Conservation (phyloP, 2,888 invertebrate species). For the Linhomoeus sp. region DNA sequence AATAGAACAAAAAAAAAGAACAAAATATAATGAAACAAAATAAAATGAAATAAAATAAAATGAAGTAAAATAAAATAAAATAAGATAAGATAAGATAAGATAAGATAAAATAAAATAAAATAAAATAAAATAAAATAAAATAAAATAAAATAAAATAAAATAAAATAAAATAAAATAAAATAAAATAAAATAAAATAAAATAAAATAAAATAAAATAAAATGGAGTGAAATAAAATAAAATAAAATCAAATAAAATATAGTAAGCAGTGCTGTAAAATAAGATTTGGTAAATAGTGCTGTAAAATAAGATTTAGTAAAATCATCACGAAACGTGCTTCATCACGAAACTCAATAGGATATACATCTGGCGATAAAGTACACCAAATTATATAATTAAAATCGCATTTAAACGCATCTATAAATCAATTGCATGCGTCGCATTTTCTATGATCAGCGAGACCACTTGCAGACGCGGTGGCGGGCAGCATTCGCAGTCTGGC, state of each 20-base stretch:
- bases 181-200: background rate
- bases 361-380: too few species aligned
- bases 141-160: background rate
- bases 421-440: too few species aligned
- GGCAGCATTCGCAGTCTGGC: too few species aligned
- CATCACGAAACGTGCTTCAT: too few species aligned
- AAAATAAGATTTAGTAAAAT: too few species aligned
- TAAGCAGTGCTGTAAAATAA: background rate
- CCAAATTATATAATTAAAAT: too few species aligned
- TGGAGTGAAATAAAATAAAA: background rate
- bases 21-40: background rate
- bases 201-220: background rate
- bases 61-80: background rate
- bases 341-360: too few species aligned
- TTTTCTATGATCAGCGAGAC: too few species aligned
- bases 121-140: background rate
- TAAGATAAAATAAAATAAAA: background rate
- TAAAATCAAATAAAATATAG: background rate
- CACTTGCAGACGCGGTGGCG: too few species aligned
- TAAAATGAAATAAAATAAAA: background rate
- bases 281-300: too few species aligned
- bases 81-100: background rate
- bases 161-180: background rate
- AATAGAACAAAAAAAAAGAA: background rate
- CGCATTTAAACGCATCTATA: too few species aligned